These are phyloP conservation scores for Arizona elegans DNA, from an alignment of 2,113 vertebrate genomes.

Conservation along the genomic window DNA sequence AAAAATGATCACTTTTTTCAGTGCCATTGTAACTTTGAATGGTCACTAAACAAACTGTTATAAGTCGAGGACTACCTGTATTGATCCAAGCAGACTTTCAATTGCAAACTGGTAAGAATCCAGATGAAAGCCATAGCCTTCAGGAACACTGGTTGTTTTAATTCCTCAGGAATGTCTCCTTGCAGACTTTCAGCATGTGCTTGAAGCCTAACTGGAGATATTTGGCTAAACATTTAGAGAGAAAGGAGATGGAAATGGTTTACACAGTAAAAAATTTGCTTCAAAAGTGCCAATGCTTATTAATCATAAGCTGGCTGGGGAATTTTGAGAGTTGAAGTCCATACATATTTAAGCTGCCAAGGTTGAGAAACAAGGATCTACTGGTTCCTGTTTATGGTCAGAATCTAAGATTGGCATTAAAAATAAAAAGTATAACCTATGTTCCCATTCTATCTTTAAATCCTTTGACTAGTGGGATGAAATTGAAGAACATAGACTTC, in stretches of 20 bases:
- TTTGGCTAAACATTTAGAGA: conserved; percentile 39
- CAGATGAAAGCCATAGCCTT: not conserved
- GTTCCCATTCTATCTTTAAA: not conserved
- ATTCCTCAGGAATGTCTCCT: conserved; percentile 21
- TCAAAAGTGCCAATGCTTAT: conserved; percentile 37
- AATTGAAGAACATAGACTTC: not conserved
- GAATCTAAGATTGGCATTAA: not conserved
- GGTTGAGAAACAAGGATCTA: not conserved
- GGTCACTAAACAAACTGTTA: too few species aligned
- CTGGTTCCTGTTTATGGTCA: not conserved
- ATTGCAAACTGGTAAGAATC: not conserved
- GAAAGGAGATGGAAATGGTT: conserved; percentile 28
- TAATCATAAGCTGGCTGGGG: conserved; percentile 45
- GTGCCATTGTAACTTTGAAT: too few species aligned
- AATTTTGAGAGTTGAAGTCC: not conserved
- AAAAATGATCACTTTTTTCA: too few species aligned
- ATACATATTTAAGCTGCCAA: not conserved
- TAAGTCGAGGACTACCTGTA: not conserved
- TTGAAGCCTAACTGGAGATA: conserved; percentile 23
- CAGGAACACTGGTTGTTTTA: not conserved
- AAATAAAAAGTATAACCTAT: not conserved
- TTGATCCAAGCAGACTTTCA: not conserved
- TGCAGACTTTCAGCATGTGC: conserved; percentile 21
- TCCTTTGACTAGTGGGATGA: too few species aligned
- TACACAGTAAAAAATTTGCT: conserved; percentile 31